Evolutionary conservation across 1,140 invertebrate genomes (phyloP).

Genomic region (Linepithema humile): DNA sequence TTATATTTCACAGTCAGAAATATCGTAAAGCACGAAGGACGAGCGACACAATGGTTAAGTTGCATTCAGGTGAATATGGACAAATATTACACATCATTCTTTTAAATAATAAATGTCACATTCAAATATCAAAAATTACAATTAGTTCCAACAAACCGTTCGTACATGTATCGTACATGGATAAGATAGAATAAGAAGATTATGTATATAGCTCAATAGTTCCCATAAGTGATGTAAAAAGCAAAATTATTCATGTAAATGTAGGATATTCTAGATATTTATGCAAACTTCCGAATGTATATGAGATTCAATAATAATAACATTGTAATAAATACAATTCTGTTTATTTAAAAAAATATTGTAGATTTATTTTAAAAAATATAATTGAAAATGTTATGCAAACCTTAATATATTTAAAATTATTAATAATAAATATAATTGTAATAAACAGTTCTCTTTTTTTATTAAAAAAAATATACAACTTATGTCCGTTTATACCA

Average conservation of each 20-base stretch:
- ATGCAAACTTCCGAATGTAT: background rate
- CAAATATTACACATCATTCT: slow-evolving; percentile 11
- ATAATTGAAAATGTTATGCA: too few species aligned
- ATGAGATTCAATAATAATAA: slow-evolving; percentile 1
- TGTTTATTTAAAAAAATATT: background rate
- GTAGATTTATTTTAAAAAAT: too few species aligned
- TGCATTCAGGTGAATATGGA: slow-evolving; percentile 12
- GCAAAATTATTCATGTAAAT: background rate
- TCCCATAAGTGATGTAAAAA: slow-evolving; percentile 11
- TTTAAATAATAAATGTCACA: slow-evolving; percentile 4
- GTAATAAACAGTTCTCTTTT: too few species aligned
- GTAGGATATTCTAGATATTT: slow-evolving; percentile 11
- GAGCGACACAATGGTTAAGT: slow-evolving; percentile 3
- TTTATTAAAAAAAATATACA: too few species aligned
- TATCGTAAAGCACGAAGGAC: background rate
- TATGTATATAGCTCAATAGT: slow-evolving; percentile 10
- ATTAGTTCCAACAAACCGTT: slow-evolving; percentile 11
- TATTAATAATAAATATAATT: too few species aligned
- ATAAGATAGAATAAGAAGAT: slow-evolving; percentile 21
- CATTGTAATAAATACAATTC: background rate
- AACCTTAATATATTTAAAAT: too few species aligned
- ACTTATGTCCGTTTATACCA: too few species aligned
- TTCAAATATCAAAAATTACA: slow-evolving; percentile 13
- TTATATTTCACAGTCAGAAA: slow-evolving; percentile 13
- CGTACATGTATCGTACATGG: background rate